Evolutionary conservation across 2,888 invertebrate genomes (phyloP).

Genomic region (Pristionchus arcanus): DNA sequence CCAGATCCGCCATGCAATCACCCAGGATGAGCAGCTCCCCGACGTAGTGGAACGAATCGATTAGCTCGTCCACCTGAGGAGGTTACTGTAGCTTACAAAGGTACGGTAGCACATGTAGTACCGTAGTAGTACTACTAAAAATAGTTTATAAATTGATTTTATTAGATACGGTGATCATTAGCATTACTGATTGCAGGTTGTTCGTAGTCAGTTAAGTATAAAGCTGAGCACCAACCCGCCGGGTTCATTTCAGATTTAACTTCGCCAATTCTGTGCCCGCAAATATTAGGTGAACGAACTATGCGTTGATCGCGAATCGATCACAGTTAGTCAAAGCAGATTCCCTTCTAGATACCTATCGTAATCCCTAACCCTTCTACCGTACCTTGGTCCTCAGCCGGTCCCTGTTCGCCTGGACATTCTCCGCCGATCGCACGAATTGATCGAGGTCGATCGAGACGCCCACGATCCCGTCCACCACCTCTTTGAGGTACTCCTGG

Average conservation of each 20-base stretch:
- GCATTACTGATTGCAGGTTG: not conserved
- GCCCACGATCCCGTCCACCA: conserved; percentile 99
- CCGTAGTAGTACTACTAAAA: too few species aligned
- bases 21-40: conserved; percentile 65
- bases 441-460: conserved; percentile 95
- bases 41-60: conserved; percentile 80
- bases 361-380: too few species aligned
- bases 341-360: too few species aligned
- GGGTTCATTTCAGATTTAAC: not conserved
- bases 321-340: too few species aligned
- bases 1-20: conserved; percentile 61
- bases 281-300: too few species aligned
- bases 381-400: conserved; percentile 69
- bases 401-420: conserved; percentile 85
- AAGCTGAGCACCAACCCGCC: not conserved
- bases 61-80: conserved; percentile 88
- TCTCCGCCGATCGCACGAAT: conserved; percentile 92
- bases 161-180: too few species aligned
- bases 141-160: too few species aligned
- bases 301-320: too few species aligned
- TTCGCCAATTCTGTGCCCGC: too few species aligned
- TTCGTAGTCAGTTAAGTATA: not conserved
- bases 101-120: too few species aligned
- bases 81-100: not conserved
- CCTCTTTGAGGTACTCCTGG: conserved; percentile 97